Base-by-base conservation (phyloP, 2,888 invertebrate species). In the Hyles lineata region DNA sequence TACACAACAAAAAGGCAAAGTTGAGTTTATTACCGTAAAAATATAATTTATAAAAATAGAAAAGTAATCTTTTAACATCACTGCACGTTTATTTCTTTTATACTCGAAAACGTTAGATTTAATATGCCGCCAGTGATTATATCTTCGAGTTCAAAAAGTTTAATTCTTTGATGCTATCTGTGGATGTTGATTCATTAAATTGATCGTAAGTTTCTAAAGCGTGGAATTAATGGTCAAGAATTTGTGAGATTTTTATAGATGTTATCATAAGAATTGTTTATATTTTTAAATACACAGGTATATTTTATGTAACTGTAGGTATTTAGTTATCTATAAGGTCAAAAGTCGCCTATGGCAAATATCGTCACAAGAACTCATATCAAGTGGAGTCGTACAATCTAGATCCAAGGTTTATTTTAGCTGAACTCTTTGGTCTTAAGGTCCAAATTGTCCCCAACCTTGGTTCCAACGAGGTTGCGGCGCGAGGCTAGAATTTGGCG, bases 121-220 rank as follows among this genome's bases (percentile, higher is more conserved):
- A 60, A 60, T 43, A 63, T 29, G 71, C 19, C 55, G 50, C 60
- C 17, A 19, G 23, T 25, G 62, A 59, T 71, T 35, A 29, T 7
- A 59, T 72, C 70, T 74, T 74, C 6, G 23, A 23, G 60, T 25
- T 25, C 17, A 25, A 17, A 72, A 73, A 25, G 62, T 67, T 61
- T 73, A 74, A 72, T 72, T 75, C 73, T 73, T 72, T 35, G 76
- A 75, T 73, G 70, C 72, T 69, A 77, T 76, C 73, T 76, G 73
- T 60, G 74, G 71, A 74, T 70, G 71, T 77, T 60, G 73, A 75
- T 76, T 75, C 74, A 76, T 77, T 73, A 19, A 32, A 62, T 62
- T 62, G 60, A 69, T 17, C 19, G 32, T 19, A 19, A 62, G 61
- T 62, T 62, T 32, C 61, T 62, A 62, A 19, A 19, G 32, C 19